Evolutionary conservation across 1,140 invertebrate species (phyloP).

Genomic region (Apis laboriosa): DNA sequence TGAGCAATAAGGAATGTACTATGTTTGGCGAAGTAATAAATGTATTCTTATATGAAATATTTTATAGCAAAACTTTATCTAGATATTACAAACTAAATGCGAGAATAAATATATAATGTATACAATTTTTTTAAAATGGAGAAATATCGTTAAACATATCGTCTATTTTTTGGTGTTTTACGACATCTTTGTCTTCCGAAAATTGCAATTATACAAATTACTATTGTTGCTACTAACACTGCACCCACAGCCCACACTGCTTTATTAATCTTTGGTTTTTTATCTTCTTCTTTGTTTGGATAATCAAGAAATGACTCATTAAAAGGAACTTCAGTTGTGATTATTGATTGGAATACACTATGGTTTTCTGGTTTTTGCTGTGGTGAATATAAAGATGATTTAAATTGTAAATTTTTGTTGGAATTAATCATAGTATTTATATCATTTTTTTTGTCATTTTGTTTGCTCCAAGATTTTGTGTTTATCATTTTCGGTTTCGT

Average conservation of each 20-base stretch:
- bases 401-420: conserved; percentile 22
- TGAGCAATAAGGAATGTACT: conserved; percentile 52
- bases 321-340: not conserved
- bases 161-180: conserved; percentile 76
- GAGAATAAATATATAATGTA: conserved; percentile 60
- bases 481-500: not conserved
- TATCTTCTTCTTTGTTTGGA: conserved; percentile 10
- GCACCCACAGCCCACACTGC: conserved; percentile 74
- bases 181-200: conserved; percentile 73
- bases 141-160: conserved; percentile 69
- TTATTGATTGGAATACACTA: not conserved
- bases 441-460: not conserved
- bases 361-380: conserved; percentile 23
- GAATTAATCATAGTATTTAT: not conserved
- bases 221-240: conserved; percentile 69
- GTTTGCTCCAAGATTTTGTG: not conserved
- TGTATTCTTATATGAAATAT: not conserved
- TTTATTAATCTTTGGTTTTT: conserved; percentile 67
- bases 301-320: conserved; percentile 14
- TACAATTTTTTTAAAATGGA: conserved; percentile 1
- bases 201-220: conserved; percentile 74
- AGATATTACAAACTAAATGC: conserved; percentile 49
- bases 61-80: conserved; percentile 53
- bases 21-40: conserved; percentile 31
- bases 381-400: conserved; percentile 18